These are phyloP conservation scores for Amyelois transitella DNA, from an alignment of 1,140 invertebrate species.

Conservation along the genomic window DNA sequence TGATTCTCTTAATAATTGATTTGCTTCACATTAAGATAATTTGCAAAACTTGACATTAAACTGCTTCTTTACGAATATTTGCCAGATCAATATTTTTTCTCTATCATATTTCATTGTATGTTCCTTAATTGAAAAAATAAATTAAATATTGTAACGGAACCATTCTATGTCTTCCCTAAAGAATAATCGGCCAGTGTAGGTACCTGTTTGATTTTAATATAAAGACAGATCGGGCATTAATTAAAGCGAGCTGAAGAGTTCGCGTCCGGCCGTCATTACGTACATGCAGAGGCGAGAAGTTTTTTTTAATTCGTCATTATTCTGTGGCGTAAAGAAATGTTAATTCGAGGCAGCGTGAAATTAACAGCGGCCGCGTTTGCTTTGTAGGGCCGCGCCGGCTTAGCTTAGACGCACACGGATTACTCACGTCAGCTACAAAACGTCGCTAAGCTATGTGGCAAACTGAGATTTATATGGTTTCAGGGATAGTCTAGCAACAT, in stretches of 20 bases:
- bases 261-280: constrained; percentile 59
- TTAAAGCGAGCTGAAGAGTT: constrained; percentile 69
- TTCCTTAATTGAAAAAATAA: not conserved
- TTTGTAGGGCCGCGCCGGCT: constrained; percentile 67
- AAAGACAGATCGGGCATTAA: constrained; percentile 71
- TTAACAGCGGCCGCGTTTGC: constrained; percentile 65
- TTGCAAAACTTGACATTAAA: too few species aligned
- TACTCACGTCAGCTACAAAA: not conserved
- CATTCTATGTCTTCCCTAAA: not conserved
- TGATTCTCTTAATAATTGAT: too few species aligned
- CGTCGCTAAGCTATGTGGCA: not conserved
- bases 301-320: constrained; percentile 74
- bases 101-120: too few species aligned
- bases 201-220: constrained; percentile 61
- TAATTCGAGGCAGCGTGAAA: constrained; percentile 75
- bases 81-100: too few species aligned
- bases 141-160: not conserved
- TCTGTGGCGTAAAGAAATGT: constrained; percentile 74
- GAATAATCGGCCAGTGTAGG: not conserved
- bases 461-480: not conserved
- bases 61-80: too few species aligned
- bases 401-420: not conserved
- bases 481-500: too few species aligned
- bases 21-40: too few species aligned
- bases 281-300: constrained; percentile 67